Conservation (phyloP, 2,797 vertebrate genomes). For the Petrocephalus schoutedeni region DNA sequence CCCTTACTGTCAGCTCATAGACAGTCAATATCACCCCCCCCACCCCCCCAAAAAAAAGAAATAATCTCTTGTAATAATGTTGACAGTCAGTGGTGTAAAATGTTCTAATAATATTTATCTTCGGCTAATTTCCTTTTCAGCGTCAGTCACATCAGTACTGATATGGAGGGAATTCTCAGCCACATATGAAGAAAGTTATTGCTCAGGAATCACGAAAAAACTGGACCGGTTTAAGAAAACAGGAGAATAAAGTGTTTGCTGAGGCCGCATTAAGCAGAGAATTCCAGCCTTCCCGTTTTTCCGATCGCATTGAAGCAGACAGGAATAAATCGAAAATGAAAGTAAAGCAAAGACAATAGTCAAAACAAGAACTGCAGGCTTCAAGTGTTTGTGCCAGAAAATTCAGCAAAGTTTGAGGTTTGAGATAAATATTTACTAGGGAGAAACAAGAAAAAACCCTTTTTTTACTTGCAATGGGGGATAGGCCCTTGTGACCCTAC, state of each 20-base stretch:
- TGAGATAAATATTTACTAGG: background rate
- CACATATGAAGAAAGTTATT: background rate
- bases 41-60: background rate
- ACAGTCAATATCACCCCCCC: background rate
- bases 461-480: background rate
- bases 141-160: background rate
- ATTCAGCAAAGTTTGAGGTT: background rate
- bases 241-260: background rate
- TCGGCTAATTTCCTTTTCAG: background rate
- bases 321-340: background rate
- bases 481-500: background rate
- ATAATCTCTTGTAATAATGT: constrained; percentile 13
- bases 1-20: background rate
- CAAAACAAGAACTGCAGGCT: background rate
- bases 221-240: background rate
- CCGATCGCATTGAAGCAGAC: background rate
- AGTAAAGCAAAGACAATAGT: background rate
- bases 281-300: background rate
- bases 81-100: constrained; percentile 9
- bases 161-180: background rate
- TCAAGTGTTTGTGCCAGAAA: background rate
- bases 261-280: background rate
- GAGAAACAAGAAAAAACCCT: background rate
- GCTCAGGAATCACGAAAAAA: background rate
- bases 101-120: constrained; percentile 22